Percentiles rank a stretch among this genome's conserved stretches.
Conservation (phyloP, 1,140 invertebrate species). For the Apis florea region DNA sequence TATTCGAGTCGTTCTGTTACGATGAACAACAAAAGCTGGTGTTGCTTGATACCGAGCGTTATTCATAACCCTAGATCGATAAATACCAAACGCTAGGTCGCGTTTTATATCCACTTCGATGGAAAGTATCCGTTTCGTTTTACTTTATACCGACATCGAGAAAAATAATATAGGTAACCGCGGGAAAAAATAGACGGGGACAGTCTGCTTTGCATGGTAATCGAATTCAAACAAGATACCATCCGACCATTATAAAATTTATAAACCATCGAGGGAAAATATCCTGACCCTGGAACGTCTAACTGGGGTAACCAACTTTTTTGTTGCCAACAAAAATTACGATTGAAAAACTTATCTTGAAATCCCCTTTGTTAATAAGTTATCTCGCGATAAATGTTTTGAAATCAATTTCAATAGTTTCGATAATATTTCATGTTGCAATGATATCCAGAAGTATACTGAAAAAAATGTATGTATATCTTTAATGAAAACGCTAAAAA, state of each 20-base stretch:
- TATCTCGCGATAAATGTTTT: neutral
- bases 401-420: neutral
- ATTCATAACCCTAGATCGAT: conserved; percentile 52
- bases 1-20: conserved; percentile 2
- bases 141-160: conserved; percentile 25
- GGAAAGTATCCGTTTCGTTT: conserved; percentile 44
- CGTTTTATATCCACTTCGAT: conserved; percentile 36
- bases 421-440: neutral
- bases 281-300: conserved; percentile 1
- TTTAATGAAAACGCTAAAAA: neutral
- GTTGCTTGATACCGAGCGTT: conserved; percentile 37
- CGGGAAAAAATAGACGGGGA: neutral
- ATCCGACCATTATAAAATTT: conserved; percentile 33
- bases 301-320: neutral
- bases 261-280: conserved; percentile 44
- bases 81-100: conserved; percentile 34
- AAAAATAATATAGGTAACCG: conserved; percentile 36
- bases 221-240: conserved; percentile 44
- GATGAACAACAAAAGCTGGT: conserved; percentile 11
- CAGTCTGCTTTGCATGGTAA: conserved; percentile 44
- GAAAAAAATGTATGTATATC: neutral
- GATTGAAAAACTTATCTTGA: neutral
- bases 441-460: neutral
- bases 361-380: too few relatives aligned
- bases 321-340: neutral